Percentiles rank a stretch among this genome's conserved stretches.
Conservation (phyloP, 2,797 vertebrate species). For the Allobates femoralis region DNA sequence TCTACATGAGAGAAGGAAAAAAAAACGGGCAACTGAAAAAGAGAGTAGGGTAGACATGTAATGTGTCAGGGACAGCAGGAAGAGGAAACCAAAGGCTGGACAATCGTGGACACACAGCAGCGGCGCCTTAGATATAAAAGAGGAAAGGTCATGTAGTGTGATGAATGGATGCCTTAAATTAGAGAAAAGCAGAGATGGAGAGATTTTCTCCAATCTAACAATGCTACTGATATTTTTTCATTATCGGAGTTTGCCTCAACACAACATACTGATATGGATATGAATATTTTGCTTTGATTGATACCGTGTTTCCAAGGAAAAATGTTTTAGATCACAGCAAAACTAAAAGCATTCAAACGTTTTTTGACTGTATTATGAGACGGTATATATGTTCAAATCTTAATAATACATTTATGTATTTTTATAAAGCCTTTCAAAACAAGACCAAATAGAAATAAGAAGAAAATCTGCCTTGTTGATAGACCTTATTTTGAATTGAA, state of each 20-base stretch:
- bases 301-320: background rate
- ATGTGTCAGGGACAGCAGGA: background rate
- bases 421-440: background rate
- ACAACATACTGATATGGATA: background rate
- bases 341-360: background rate
- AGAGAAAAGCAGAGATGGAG: background rate
- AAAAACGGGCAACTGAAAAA: constrained; percentile 62
- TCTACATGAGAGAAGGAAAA: constrained; percentile 65
- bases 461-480: background rate
- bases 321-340: background rate
- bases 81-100: background rate
- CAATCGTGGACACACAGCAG: background rate
- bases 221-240: background rate
- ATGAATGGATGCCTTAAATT: background rate
- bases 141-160: constrained; percentile 1
- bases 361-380: background rate
- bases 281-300: background rate
- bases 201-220: background rate
- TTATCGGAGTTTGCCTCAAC: background rate
- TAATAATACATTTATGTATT: background rate
- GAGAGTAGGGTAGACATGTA: constrained; percentile 8
- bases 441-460: background rate
- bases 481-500: background rate
- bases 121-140: background rate
- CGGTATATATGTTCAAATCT: background rate